Evolutionary conservation across 2,797 vertebrate genomes (phyloP).

Genomic region (Diceros bicornis): DNA sequence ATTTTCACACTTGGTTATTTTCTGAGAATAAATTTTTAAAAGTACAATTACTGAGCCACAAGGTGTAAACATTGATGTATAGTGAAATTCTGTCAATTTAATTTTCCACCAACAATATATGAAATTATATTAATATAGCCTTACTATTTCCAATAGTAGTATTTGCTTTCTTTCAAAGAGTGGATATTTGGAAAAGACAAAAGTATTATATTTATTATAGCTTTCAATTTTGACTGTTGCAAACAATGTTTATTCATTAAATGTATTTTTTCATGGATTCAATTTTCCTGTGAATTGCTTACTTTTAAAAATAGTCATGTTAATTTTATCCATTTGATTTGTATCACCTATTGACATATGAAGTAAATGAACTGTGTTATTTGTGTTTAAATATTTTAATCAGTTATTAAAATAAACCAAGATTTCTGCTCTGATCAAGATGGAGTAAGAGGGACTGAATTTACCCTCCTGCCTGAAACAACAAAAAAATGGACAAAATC

Average conservation of each 20-base stretch:
- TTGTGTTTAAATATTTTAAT: not conserved
- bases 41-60: not conserved
- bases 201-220: not conserved
- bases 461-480: not conserved
- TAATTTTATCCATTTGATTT: not conserved
- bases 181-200: not conserved
- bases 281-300: not conserved
- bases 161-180: not conserved
- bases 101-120: not conserved
- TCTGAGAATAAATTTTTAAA: not conserved
- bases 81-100: not conserved
- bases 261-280: not conserved
- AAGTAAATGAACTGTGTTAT: not conserved
- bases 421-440: not conserved
- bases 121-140: not conserved
- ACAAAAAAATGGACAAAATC: not conserved
- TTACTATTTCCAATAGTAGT: not conserved
- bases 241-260: not conserved
- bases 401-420: not conserved
- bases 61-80: not conserved
- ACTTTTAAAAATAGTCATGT: not conserved
- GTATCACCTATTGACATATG: not conserved
- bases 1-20: not conserved
- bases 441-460: not conserved
- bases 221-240: not conserved